Base-by-base conservation (phyloP, 2,888 invertebrate genomes). In the Gnatocerus cornutus region DNA sequence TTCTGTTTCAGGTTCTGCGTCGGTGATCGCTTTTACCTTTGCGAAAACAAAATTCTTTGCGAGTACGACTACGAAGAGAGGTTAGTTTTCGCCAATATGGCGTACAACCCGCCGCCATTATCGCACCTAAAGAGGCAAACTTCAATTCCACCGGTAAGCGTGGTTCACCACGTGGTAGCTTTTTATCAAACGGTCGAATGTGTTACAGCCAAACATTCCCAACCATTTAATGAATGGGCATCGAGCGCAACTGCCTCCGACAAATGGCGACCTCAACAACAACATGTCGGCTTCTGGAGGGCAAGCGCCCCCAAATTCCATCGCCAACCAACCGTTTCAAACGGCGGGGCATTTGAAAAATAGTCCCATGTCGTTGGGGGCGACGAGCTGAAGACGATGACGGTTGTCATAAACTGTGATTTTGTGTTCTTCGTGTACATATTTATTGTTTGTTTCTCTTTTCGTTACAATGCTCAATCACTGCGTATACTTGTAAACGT, bases 41-140 rank as follows among this genome's bases (percentile, higher is more conserved):
- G 96, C 87, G 98, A 98, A 86, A 98, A 98, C 87, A 97, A 97
- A 88, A 98, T 98, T 77, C 90, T 98, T 61, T 98, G 98, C 87
- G 98, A 98, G 86, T 97, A 97, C 84, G 98, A 98, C 85, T 98
- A 98, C 84, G 97, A 98, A 83, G 98, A 98, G 86, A 88, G 97
- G 76, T 88, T 97, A 85, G 95, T 97, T 74, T 97, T 97, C 84
- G 97, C 97, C 72, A 96, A 95, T 83, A 95, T 97, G 94, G 94
- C 95, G 50, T 93, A 94, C 87, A 95, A 95, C 84, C 95, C 96
- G 68, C 92, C 89, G 46, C 93, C 93, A 71, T 87, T 95, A 68
- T 92, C 94, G 48, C 94, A 95, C 80, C 88, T 93, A 67, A 93
- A 93, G 83, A 86, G 92, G 73, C 93, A 92, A 83, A 90, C 90